A percentile compares a stretch with the other conserved stretches of the same genome.
Conservation (phyloP, 2,797 vertebrate genomes). For the Lacerta viridis region DNA sequence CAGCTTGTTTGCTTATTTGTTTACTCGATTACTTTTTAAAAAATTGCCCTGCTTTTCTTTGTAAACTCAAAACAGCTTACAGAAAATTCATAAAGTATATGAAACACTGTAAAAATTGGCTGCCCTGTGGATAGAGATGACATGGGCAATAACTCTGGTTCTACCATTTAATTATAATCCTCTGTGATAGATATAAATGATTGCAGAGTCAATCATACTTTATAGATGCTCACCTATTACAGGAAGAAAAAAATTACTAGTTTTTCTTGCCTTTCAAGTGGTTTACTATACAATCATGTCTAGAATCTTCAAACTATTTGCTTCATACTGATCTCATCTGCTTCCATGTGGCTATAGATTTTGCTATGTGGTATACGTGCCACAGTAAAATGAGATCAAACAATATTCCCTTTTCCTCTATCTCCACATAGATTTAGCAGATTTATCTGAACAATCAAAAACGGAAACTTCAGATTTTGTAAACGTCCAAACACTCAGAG, state of each 20-base stretch:
- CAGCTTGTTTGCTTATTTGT: neutral
- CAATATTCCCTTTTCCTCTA: neutral
- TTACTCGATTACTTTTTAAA: neutral
- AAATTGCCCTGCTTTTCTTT: neutral
- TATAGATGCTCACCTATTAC: conserved; percentile 13
- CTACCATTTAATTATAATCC: neutral
- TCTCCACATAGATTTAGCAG: too few species aligned
- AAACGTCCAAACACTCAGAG: neutral
- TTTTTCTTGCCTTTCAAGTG: conserved; percentile 31
- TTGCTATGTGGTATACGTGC: neutral
- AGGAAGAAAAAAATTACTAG: conserved; percentile 15
- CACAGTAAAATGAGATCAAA: neutral
- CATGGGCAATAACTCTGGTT: neutral
- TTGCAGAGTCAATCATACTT: conserved; percentile 3
- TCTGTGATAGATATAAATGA: neutral
- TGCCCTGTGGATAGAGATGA: neutral
- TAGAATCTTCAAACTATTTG: conserved; percentile 3
- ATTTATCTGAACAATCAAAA: neutral
- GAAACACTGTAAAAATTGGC: neutral
- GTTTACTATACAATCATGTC: conserved; percentile 13
- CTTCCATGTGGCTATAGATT: neutral
- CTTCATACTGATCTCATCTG: neutral
- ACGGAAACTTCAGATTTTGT: neutral
- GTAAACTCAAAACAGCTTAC: neutral
- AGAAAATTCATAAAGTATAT: neutral